These are phyloP conservation scores for Pampus argenteus DNA, from an alignment of 2,797 vertebrate genomes.

Conservation along the genomic window DNA sequence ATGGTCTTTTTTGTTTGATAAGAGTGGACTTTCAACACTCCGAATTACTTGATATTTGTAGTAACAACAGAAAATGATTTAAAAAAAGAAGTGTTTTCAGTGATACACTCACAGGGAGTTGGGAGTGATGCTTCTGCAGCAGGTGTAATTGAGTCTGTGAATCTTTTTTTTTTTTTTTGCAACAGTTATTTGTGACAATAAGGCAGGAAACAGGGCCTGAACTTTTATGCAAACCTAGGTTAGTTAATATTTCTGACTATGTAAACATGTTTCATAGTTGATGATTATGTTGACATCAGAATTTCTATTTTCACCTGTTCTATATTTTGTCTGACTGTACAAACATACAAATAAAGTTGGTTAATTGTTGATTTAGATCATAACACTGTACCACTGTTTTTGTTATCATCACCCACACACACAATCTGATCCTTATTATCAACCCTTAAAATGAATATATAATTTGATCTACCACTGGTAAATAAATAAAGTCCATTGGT, in stretches of 20 bases:
- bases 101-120: constrained; percentile 17
- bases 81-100: constrained; percentile 11
- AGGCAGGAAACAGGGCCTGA: constrained; percentile 22
- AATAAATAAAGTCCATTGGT: not conserved
- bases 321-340: constrained; percentile 67
- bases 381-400: not conserved
- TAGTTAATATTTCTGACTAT: constrained; percentile 60
- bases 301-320: constrained; percentile 74
- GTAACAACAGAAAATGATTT: constrained; percentile 50
- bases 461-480: not conserved
- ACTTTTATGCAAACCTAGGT: constrained; percentile 50
- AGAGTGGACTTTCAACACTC: constrained; percentile 59
- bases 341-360: constrained; percentile 72
- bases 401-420: not conserved
- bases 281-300: constrained; percentile 54
- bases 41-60: constrained; percentile 71
- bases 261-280: constrained; percentile 64
- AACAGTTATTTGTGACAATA: constrained; percentile 20
- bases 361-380: constrained; percentile 55
- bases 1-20: constrained; percentile 61
- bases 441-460: not conserved
- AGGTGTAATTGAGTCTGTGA: constrained; percentile 25
- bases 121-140: constrained; percentile 1
- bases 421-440: not conserved
- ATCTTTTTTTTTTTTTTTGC: constrained; percentile 5